Conservation (phyloP, 1,140 invertebrate genomes). For the Cydia strobilella region DNA sequence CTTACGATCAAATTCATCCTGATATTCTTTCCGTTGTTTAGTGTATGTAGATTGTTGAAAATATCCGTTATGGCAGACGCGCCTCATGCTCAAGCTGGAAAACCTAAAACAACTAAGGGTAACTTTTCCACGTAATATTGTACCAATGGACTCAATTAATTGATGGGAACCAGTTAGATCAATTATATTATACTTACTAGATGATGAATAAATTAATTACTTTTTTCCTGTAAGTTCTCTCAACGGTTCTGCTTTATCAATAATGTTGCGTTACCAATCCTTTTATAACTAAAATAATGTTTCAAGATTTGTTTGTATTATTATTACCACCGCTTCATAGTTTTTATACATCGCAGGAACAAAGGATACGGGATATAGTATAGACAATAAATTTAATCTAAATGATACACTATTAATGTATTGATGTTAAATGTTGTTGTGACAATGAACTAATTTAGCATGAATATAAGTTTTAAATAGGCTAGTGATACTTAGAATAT, state of each 20-base stretch:
- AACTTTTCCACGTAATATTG: background rate
- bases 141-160: background rate
- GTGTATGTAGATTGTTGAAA: background rate
- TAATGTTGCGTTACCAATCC: background rate
- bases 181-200: constrained; percentile 9
- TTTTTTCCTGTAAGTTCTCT: background rate
- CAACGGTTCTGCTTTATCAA: background rate
- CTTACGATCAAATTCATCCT: background rate
- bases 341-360: constrained; percentile 34
- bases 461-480: constrained; percentile 40
- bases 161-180: constrained; percentile 12
- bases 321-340: background rate
- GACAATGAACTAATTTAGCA: constrained; percentile 43
- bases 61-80: background rate
- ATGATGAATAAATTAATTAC: background rate
- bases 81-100: background rate
- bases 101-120: background rate
- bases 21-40: background rate
- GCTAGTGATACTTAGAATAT: constrained; percentile 28
- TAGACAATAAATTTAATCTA: constrained; percentile 49
- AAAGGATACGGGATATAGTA: constrained; percentile 37
- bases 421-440: constrained; percentile 49
- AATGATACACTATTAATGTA: constrained; percentile 38
- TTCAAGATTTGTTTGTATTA: background rate
- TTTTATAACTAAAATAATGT: background rate